Evolutionary conservation across 2,888 invertebrate species (phyloP), one percentile per base, ranked within the genome.

Genomic region (Hemistola chrysoprasaria): DNA sequence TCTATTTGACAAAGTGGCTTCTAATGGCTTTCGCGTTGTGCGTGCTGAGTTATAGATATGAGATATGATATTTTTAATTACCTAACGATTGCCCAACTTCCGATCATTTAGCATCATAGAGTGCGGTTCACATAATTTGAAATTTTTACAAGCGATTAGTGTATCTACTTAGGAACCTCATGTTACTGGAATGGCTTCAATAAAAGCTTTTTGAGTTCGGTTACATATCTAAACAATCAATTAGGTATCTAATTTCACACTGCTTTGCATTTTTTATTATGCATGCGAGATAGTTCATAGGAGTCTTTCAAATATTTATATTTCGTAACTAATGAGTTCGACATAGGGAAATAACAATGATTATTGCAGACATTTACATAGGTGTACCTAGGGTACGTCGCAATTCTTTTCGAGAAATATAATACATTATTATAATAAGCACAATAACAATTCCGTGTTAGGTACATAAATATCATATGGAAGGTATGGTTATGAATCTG

Each of bases 221-320:
- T 76, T 73, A 66, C 58, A 51, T 69, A 67, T 62, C 54, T 67
- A 58, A 70, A 61, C 53, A 59, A 73, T 70, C 53, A 56, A 65
- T 73, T 73, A 70, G 71, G 59, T 72, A 47, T 35, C 45, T 45
- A 68, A 74, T 50, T 70, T 69, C 74, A 78, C 85, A 87, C 85
- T 71, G 88, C 88, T 88, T 88, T 81, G 88, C 88, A 85, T 84
- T 85, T 78, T 86, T 77, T 78, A 80, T 76, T 82, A 76, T 88
- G 88, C 88, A 88, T 88, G 88, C 78, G 70, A 78, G 78, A 72
- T 84, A 86, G 85, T 59, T 71, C 62, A 74, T 83, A 84, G 84
- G 85, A 75, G 62, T 74, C 61, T 81, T 78, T 81, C 80, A 75
- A 66, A 77, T 79, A 55, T 45, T 32, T 25, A 45, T 52, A 60